Percentiles rank a stretch among this genome's conserved stretches.
phyloP scores from a whole-genome alignment of 2,888 invertebrate species.

The Euplexia lucipara region DNA sequence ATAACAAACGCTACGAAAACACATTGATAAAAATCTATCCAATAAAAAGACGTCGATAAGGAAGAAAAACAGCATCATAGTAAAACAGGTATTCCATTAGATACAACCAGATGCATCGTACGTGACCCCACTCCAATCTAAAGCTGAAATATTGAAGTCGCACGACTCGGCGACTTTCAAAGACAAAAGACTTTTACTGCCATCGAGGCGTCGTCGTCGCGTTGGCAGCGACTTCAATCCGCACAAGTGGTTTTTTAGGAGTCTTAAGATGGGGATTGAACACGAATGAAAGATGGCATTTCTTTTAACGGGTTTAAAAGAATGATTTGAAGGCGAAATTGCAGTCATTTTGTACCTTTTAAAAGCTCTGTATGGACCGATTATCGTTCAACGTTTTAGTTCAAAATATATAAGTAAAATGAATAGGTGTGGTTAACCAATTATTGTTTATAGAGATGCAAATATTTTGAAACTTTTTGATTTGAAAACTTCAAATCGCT shows the following conservation, averaged over 20 bases:
- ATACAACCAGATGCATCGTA: constrained; percentile 35
- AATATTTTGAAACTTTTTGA: too few relatives aligned
- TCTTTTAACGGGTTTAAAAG: constrained; percentile 12
- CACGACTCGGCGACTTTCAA: constrained; percentile 29
- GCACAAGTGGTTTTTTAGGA: constrained; percentile 48
- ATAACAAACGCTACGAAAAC: not conserved
- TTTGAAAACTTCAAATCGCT: too few relatives aligned
- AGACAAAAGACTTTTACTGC: constrained; percentile 53
- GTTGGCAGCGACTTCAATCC: constrained; percentile 40
- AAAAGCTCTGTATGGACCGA: too few relatives aligned
- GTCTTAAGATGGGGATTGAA: constrained; percentile 36
- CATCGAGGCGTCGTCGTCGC: constrained; percentile 25
- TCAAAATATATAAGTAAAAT: too few relatives aligned
- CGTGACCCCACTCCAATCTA: constrained; percentile 41
- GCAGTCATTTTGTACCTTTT: too few relatives aligned
- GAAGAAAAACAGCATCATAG: constrained; percentile 18
- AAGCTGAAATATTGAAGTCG: constrained; percentile 52
- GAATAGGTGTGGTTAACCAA: too few relatives aligned
- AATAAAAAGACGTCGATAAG: not conserved
- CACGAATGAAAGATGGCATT: constrained; percentile 5
- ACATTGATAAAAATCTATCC: not conserved
- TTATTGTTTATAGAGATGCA: too few relatives aligned
- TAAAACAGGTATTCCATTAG: constrained; percentile 40
- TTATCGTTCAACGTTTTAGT: too few relatives aligned
- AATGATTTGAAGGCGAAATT: too few relatives aligned